These are phyloP conservation scores for Leptinotarsa juncta DNA, from an alignment of 2,888 invertebrate genomes.

Conservation along the genomic window DNA sequence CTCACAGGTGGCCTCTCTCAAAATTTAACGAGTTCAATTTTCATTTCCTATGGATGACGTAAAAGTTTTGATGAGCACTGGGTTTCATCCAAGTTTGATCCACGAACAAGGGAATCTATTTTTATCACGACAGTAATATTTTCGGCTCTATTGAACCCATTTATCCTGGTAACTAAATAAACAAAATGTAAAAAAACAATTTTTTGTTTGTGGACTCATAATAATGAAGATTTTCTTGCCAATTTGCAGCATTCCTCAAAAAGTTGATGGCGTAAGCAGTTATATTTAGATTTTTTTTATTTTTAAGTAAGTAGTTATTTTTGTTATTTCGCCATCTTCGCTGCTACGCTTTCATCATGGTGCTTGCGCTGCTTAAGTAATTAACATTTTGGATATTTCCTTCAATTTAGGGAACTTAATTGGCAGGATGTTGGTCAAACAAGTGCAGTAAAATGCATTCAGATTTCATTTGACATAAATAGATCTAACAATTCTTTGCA, in stretches of 20 bases:
- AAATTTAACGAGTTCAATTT: not conserved
- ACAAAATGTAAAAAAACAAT: not conserved
- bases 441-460: too few species aligned
- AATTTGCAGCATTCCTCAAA: slow-evolving; percentile 81
- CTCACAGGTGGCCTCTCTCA: not conserved
- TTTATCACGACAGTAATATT: not conserved
- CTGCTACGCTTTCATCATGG: slow-evolving; percentile 37
- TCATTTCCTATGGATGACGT: not conserved
- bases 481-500: too few species aligned
- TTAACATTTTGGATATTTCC: not conserved
- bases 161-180: not conserved
- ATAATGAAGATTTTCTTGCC: slow-evolving; percentile 32
- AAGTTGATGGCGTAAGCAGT: slow-evolving; percentile 76
- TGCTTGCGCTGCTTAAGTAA: slow-evolving; percentile 3
- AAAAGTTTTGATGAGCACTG: not conserved
- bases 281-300: slow-evolving; percentile 57
- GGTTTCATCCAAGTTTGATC: not conserved
- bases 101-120: not conserved
- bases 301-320: slow-evolving; percentile 57
- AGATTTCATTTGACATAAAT: too few species aligned
- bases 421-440: not conserved
- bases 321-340: slow-evolving; percentile 38
- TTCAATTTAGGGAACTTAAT: not conserved
- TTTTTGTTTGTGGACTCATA: not conserved
- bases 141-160: not conserved